These are phyloP conservation scores for Cosmia pyralina DNA, from an alignment of 2,888 invertebrate genomes.

Conservation along the genomic window DNA sequence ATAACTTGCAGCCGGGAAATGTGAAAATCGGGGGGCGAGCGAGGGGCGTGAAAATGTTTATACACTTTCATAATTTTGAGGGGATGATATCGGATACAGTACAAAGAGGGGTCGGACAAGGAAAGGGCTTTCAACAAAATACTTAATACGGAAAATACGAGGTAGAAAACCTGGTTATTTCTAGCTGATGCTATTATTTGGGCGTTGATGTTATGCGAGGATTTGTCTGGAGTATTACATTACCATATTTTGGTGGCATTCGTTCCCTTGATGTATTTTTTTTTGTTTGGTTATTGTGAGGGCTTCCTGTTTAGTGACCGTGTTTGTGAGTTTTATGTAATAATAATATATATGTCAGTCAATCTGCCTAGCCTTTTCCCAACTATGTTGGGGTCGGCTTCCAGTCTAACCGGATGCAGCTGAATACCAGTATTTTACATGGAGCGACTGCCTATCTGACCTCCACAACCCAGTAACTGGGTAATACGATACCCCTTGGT, in stretches of 20 bases:
- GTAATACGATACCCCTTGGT: no score
- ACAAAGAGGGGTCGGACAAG: slow-evolving; percentile 80
- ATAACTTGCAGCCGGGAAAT: slow-evolving; percentile 85
- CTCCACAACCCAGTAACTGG: no score
- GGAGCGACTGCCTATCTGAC: no score
- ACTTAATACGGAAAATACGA: slow-evolving; percentile 87
- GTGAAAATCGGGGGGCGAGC: slow-evolving; percentile 83
- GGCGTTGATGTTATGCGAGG: slow-evolving; percentile 69
- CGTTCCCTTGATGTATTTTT: slow-evolving; percentile 43
- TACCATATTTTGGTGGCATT: slow-evolving; percentile 67
- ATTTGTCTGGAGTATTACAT: slow-evolving; percentile 73
- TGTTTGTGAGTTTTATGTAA: slow-evolving; percentile 17
- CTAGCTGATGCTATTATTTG: slow-evolving; percentile 76
- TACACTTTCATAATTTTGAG: slow-evolving; percentile 90
- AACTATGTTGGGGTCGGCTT: no score
- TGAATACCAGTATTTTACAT: no score
- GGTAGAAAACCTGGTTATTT: slow-evolving; percentile 83
- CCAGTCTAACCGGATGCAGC: no score
- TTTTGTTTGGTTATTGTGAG: slow-evolving; percentile 28
- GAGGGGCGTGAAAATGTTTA: slow-evolving; percentile 89
- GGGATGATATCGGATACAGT: slow-evolving; percentile 86
- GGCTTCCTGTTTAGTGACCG: slow-evolving; percentile 2
- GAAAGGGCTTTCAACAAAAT: slow-evolving; percentile 87
- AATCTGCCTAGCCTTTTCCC: no score
- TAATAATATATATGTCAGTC: not conserved